Evolutionary conservation across 2,797 vertebrate species (phyloP), one percentile per base, ranked within the genome.

Genomic region (Silurus lanzhouensis): DNA sequence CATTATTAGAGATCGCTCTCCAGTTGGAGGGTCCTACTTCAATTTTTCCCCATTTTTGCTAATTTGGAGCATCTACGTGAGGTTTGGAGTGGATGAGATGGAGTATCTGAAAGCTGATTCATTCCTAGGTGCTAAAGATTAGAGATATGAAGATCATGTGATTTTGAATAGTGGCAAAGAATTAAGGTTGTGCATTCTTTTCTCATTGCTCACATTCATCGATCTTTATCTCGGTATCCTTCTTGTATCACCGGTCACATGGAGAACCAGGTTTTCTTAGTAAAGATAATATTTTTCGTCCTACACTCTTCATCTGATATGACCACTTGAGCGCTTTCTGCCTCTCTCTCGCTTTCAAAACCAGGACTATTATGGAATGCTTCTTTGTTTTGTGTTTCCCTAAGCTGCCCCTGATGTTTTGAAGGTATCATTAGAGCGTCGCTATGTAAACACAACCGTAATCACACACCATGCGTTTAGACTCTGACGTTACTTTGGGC

Each of bases 191-290:
- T 75, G 74, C 25, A 58, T 31, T 58, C 3, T 55, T 74, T 6
- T n/a, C 15, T 17, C 74, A 31, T 19, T 31, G 25, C 76, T 31
- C 3, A 12, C 14, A 44, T 79, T 19, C 17, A 14, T 61, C 6
- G 25, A 0, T 38, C 19, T 61, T 60, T 1, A 31, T 58, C 25
- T 19, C 12, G 3, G 12, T 78, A 9, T 9, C 76, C 17, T 46
- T 12, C 58, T 17, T 31, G 10, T 3, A 15, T 77, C 19, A 6
- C 19, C 19, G 7, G 63, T 82, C 64, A 58, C 75, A 64, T 22
- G 82, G 38, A 81, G 46, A 83, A 83, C 84, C 27, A 48, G 46
- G 84, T 87, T 87, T 86, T 64, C 81, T 81, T 79, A 31, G 25
- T 77, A 13, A 38, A 48, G 76, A 67, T 22, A 46, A 19, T 15